These are phyloP conservation scores for Microchirus variegatus DNA, from an alignment of 2,797 vertebrate genomes.

Conservation along the genomic window DNA sequence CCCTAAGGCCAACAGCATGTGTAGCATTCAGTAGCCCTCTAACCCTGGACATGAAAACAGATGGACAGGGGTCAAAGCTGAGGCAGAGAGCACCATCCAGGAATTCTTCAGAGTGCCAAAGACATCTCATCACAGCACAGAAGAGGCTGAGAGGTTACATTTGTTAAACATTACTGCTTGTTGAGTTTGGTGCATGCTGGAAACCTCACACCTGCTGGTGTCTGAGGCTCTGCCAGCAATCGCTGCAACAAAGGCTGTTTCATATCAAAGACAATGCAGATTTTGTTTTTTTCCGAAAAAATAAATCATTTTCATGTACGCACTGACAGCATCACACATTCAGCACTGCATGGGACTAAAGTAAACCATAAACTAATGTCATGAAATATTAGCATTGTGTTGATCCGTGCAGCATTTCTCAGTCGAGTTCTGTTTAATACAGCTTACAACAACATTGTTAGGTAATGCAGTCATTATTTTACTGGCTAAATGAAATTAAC, in stretches of 20 bases:
- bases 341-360: not conserved
- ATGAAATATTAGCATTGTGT: not conserved
- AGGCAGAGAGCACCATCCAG: constrained; percentile 35
- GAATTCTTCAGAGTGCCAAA: constrained; percentile 48
- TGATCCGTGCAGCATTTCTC: not conserved
- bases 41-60: constrained; percentile 57
- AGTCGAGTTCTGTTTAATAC: not conserved
- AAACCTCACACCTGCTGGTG: constrained; percentile 64
- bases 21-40: constrained; percentile 40
- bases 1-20: constrained; percentile 51
- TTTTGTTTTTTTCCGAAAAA: too few relatives aligned
- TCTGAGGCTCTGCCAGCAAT: constrained; percentile 36
- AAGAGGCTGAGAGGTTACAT: constrained; percentile 68
- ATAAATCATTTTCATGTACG: not conserved
- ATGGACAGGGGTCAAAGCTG: constrained; percentile 39
- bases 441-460: not conserved
- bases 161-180: constrained; percentile 66
- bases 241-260: constrained; percentile 30
- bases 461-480: not conserved
- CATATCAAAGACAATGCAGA: constrained; percentile 3
- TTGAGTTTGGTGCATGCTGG: constrained; percentile 43
- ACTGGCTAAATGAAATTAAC: not conserved
- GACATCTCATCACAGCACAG: constrained; percentile 48
- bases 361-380: not conserved
- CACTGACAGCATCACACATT: constrained; percentile 6